phyloP scores from a whole-genome alignment of 1,140 invertebrate species.

The Hycleus cichorii region DNA sequence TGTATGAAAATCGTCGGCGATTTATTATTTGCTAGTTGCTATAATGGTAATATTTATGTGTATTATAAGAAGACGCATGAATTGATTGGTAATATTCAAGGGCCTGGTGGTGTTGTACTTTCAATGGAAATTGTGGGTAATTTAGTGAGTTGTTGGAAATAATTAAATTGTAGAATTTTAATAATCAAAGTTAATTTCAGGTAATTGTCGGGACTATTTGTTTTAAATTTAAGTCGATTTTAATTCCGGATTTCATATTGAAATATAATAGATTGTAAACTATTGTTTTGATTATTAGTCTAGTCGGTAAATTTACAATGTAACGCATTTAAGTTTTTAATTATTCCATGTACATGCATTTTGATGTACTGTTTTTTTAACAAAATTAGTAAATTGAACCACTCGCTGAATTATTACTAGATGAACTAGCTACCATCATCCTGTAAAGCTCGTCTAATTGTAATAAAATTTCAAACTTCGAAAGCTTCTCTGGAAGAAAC shows the following conservation, averaged over 20 bases:
- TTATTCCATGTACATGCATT: no score
- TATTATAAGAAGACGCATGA: slow-evolving; percentile 41
- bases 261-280: not conserved
- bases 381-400: not conserved
- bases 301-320: no score
- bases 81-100: slow-evolving; percentile 43
- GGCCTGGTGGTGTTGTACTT: slow-evolving; percentile 48
- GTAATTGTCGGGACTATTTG: slow-evolving; percentile 30
- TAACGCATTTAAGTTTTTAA: no score
- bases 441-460: slow-evolving; percentile 71
- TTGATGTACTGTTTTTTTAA: no score
- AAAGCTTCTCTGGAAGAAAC: slow-evolving; percentile 71
- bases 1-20: slow-evolving; percentile 46
- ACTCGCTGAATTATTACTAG: slow-evolving; percentile 45
- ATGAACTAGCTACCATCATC: slow-evolving; percentile 51
- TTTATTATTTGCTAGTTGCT: slow-evolving; percentile 49
- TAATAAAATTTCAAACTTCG: slow-evolving; percentile 84
- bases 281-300: not conserved
- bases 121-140: slow-evolving; percentile 47
- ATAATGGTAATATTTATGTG: slow-evolving; percentile 50
- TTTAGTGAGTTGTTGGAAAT: slow-evolving; percentile 38
- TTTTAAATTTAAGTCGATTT: slow-evolving; percentile 21
- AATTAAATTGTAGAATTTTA: not conserved
- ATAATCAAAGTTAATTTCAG: slow-evolving; percentile 2
- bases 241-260: slow-evolving; percentile 22